A percentile compares a stretch with the other conserved stretches of the same genome.
Conservation (phyloP, 1,140 invertebrate species). For the Eupeodes corollae region DNA sequence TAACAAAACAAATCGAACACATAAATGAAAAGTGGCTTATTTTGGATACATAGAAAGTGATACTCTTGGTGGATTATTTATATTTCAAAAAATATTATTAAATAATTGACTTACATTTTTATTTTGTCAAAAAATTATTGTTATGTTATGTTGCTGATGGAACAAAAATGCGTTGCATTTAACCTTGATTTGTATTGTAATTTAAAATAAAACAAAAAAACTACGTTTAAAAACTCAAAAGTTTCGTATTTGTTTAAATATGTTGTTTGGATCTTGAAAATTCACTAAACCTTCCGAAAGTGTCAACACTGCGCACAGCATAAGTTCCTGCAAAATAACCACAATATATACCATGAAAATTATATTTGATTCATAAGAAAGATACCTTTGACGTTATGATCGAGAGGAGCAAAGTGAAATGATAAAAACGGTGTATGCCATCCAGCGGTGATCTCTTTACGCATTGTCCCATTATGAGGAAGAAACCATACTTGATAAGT, state of each 20-base stretch:
- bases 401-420: conserved; percentile 23
- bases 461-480: conserved; percentile 12
- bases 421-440: conserved; percentile 34
- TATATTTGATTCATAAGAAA: conserved; percentile 5
- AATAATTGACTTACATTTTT: neutral
- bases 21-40: conserved; percentile 88
- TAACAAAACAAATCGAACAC: conserved; percentile 81
- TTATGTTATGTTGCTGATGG: too few relatives aligned
- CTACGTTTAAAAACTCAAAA: neutral
- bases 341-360: conserved; percentile 13
- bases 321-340: conserved; percentile 5
- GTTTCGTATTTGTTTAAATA: neutral
- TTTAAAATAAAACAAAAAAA: neutral
- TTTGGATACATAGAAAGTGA: conserved; percentile 42
- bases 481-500: conserved; percentile 33
- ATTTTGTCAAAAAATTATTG: neutral
- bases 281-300: neutral
- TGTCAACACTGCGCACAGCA: too few relatives aligned
- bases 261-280: conserved; percentile 9
- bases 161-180: too few relatives aligned
- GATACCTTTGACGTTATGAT: conserved; percentile 17
- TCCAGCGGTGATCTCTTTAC: conserved; percentile 15
- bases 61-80: neutral
- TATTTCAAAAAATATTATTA: neutral
- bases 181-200: too few relatives aligned